Evolutionary conservation across 2,113 vertebrate species (phyloP).

Genomic region (Nothocercus julius): DNA sequence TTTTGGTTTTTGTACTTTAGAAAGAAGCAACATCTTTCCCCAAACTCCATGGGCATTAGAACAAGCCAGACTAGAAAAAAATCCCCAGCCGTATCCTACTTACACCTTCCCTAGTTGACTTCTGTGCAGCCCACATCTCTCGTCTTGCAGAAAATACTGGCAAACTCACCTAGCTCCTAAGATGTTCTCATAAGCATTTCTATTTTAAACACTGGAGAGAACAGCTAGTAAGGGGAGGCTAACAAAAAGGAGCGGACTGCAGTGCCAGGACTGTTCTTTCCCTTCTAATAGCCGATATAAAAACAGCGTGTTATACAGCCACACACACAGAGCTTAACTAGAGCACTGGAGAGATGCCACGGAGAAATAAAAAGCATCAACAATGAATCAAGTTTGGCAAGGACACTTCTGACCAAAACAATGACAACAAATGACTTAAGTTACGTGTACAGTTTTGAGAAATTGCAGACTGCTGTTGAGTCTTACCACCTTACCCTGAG

Average conservation of each 20-base stretch:
- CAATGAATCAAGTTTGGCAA: not conserved
- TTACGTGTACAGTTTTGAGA: not conserved
- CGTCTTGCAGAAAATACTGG: not conserved
- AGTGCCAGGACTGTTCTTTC: not conserved
- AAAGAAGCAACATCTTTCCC: not conserved
- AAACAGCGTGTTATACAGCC: not conserved
- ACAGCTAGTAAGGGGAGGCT: not conserved
- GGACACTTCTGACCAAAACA: not conserved
- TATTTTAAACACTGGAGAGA: not conserved
- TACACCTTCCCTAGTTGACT: not conserved
- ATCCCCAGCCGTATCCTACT: not conserved
- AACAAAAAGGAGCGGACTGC: not conserved
- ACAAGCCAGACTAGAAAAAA: not conserved
- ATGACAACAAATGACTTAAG: not conserved
- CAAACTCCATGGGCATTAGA: not conserved
- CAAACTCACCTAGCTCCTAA: not conserved
- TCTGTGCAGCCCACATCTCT: not conserved
- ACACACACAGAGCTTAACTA: not conserved
- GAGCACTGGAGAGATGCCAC: not conserved
- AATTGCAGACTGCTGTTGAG: not conserved
- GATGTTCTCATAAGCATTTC: not conserved
- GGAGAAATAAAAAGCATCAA: constrained; percentile 29
- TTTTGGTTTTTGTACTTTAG: not conserved
- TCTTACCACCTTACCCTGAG: constrained; percentile 83
- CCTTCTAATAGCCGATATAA: not conserved